phyloP scores from a whole-genome alignment of 2,113 vertebrate genomes.

The Syrrhaptes paradoxus region DNA sequence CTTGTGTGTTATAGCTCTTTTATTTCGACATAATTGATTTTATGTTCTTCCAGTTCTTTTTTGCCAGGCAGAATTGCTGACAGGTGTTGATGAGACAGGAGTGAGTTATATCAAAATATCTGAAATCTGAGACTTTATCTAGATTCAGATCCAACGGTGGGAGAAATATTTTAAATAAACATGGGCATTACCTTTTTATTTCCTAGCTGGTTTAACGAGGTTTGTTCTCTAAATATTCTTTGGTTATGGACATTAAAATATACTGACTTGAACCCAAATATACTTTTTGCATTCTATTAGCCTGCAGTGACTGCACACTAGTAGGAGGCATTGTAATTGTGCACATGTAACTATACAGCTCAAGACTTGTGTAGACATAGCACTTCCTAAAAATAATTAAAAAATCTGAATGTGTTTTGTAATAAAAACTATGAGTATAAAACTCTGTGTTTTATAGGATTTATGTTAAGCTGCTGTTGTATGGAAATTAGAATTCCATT shows the following conservation, averaged over 20 bases:
- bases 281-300: not conserved
- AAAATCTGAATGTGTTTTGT: not conserved
- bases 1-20: not conserved
- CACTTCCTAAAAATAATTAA: not conserved
- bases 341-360: not conserved
- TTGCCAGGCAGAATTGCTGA: not conserved
- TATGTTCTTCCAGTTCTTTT: not conserved
- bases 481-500: not conserved
- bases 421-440: not conserved
- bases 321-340: not conserved
- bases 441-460: not conserved
- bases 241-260: not conserved
- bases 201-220: not conserved
- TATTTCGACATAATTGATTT: not conserved
- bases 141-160: not conserved
- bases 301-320: not conserved
- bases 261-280: not conserved
- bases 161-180: not conserved
- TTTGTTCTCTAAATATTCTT: not conserved
- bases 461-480: not conserved
- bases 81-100: not conserved
- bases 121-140: not conserved
- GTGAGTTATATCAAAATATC: not conserved
- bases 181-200: not conserved
- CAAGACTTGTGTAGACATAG: not conserved